A percentile compares a stretch with the other conserved stretches of the same genome.
Conservation (phyloP, 2,113 vertebrate genomes). For the Silurus asotus region DNA sequence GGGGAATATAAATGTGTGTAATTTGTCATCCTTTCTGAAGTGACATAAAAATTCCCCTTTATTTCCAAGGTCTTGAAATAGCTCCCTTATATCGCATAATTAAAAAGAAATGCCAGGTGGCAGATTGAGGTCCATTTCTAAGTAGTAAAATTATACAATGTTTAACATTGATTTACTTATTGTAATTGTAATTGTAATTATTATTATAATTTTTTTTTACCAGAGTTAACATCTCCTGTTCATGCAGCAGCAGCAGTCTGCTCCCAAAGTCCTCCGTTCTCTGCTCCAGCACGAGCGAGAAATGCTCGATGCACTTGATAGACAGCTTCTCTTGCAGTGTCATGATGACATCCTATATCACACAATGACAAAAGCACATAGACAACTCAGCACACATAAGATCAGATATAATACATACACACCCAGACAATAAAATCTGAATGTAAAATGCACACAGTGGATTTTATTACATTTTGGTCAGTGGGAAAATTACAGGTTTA, state of each 20-base stretch:
- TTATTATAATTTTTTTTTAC: slow-evolving; percentile 61
- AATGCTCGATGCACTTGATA: slow-evolving; percentile 96
- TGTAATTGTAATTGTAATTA: too few species aligned
- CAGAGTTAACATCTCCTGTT: slow-evolving; percentile 96
- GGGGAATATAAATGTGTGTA: not conserved
- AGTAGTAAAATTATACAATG: not conserved
- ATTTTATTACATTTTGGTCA: not conserved
- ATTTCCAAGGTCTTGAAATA: not conserved
- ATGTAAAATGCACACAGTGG: not conserved
- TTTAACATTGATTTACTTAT: not conserved
- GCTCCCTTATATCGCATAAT: not conserved
- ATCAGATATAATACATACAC: not conserved
- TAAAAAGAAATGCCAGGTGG: not conserved
- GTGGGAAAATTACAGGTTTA: not conserved
- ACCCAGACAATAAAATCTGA: not conserved
- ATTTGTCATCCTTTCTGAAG: not conserved
- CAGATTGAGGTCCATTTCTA: not conserved
- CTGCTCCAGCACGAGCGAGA: slow-evolving; percentile 93
- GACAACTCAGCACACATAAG: not conserved
- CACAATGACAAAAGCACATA: not conserved
- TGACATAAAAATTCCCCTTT: not conserved
- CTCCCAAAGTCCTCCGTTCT: slow-evolving; percentile 80
- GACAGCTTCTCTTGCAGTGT: slow-evolving; percentile 98
- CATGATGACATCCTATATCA: slow-evolving; percentile 88
- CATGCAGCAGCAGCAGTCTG: slow-evolving; percentile 89